Evolutionary conservation across 1,140 invertebrate genomes (phyloP).

Genomic region (Drosophila ercepeae): DNA sequence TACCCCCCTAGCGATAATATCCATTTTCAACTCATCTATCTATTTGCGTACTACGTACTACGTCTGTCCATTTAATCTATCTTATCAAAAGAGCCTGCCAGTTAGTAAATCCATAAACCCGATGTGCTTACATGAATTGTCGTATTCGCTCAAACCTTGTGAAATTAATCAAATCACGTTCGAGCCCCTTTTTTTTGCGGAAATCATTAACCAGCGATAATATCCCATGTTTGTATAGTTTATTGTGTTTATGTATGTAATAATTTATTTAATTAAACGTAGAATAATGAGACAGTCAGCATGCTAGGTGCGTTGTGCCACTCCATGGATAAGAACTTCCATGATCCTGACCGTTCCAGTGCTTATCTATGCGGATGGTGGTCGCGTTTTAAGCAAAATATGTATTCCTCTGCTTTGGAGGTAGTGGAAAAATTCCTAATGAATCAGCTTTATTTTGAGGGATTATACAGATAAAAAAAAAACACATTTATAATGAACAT

Average conservation of each 20-base stretch:
- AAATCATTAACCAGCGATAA: neutral
- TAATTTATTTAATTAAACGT: neutral
- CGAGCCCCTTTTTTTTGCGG: conserved; percentile 42
- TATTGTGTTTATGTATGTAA: too few species aligned
- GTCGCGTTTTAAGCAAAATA: conserved; percentile 92
- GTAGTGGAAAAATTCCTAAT: conserved; percentile 80
- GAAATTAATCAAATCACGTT: conserved; percentile 11
- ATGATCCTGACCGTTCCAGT: conserved; percentile 88
- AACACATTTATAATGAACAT: neutral
- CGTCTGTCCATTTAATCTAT: neutral
- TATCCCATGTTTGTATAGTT: neutral
- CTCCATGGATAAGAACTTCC: conserved; percentile 50
- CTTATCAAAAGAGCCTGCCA: conserved; percentile 13
- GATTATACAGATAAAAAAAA: neutral
- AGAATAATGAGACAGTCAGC: neutral
- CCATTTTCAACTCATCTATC: neutral
- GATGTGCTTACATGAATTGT: conserved; percentile 1
- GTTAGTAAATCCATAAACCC: conserved; percentile 11
- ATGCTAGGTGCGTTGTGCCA: neutral
- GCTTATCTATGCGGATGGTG: conserved; percentile 88
- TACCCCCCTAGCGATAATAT: conserved; percentile 7
- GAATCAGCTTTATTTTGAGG: conserved; percentile 1
- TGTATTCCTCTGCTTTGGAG: conserved; percentile 92
- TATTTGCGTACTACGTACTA: neutral
- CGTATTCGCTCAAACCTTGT: neutral